Evolutionary conservation across 2,888 invertebrate species (phyloP).

Genomic region (Elysia crispata): DNA sequence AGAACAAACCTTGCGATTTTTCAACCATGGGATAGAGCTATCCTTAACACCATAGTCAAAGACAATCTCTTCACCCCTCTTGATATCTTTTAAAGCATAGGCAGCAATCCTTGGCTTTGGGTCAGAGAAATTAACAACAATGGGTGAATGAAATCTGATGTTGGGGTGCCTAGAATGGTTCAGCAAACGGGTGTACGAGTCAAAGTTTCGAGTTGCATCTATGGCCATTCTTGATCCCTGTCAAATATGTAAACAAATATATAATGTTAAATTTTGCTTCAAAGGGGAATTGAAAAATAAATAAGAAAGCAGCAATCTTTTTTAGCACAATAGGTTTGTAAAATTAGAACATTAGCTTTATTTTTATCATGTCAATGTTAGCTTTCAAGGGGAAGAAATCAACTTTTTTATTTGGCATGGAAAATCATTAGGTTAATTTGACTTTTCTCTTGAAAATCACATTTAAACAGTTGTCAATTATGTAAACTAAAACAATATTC

Average conservation of each 20-base stretch:
- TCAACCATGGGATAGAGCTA: slow-evolving; percentile 42
- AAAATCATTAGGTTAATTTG: too few species aligned
- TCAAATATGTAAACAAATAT: too few species aligned
- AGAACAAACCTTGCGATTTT: slow-evolving; percentile 37
- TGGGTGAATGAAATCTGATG: slow-evolving; percentile 39
- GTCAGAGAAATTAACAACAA: slow-evolving; percentile 29
- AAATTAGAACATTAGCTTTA: too few species aligned
- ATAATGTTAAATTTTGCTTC: neutral
- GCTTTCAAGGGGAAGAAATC: too few species aligned
- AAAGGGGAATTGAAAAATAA: neutral
- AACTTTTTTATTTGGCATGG: too few species aligned
- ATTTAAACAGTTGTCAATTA: too few species aligned
- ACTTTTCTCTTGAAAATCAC: too few species aligned
- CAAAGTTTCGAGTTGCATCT: slow-evolving; percentile 42
- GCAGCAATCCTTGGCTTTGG: slow-evolving; percentile 38
- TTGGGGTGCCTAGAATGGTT: slow-evolving; percentile 47
- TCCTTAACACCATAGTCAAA: slow-evolving; percentile 47
- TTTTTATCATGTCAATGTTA: too few species aligned
- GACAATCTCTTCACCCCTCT: slow-evolving; percentile 45
- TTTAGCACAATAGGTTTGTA: too few species aligned
- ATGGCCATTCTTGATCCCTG: slow-evolving; percentile 38
- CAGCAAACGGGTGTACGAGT: slow-evolving; percentile 27
- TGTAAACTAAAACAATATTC: too few species aligned
- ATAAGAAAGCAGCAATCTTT: too few species aligned
- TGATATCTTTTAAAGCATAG: slow-evolving; percentile 44